These are phyloP conservation scores for Gambusia affinis DNA, from an alignment of 2,113 vertebrate genomes.

Conservation along the genomic window DNA sequence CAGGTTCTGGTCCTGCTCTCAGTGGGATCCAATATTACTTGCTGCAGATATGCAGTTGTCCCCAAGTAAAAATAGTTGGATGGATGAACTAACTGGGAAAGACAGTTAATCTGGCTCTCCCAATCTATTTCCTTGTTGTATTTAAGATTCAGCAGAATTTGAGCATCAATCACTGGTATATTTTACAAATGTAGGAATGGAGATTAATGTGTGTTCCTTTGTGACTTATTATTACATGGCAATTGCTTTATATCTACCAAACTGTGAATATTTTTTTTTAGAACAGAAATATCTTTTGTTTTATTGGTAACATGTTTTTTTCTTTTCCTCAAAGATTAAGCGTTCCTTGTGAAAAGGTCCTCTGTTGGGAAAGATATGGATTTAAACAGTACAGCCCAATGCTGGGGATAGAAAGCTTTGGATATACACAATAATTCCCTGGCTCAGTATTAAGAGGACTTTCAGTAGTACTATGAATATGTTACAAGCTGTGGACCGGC, in stretches of 20 bases:
- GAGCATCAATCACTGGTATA: too few relatives aligned
- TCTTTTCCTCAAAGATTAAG: neutral
- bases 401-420: neutral
- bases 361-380: neutral
- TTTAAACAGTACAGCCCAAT: neutral
- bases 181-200: too few relatives aligned
- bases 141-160: too few relatives aligned
- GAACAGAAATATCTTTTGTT: neutral
- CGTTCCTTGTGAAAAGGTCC: too few relatives aligned
- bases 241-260: too few relatives aligned
- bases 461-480: neutral
- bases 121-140: too few relatives aligned
- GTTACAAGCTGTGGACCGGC: neutral
- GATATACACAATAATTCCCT: neutral
- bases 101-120: neutral
- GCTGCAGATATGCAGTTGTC: neutral
- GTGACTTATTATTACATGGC: too few relatives aligned
- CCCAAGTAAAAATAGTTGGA: neutral
- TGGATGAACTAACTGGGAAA: neutral
- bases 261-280: neutral
- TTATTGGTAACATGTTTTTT: neutral
- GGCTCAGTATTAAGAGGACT: too few relatives aligned
- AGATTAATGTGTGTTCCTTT: too few relatives aligned
- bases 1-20: neutral
- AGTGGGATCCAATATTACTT: neutral